These are phyloP conservation scores for Epinotia nisella DNA, from an alignment of 2,888 invertebrate species.

Conservation along the genomic window DNA sequence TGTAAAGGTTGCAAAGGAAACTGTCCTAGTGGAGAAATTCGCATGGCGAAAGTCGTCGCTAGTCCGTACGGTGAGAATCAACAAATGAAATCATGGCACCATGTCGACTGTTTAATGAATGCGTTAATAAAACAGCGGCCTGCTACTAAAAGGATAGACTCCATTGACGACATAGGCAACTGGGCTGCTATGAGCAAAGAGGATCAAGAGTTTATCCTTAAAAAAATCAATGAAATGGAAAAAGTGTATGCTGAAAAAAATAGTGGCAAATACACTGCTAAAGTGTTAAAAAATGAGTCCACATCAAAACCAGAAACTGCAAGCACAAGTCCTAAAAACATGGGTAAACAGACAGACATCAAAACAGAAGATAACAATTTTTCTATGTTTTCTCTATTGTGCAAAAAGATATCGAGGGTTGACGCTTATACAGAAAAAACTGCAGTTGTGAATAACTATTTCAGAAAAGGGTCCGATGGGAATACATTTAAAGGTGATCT, in stretches of 20 bases:
- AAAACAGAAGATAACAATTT: conserved; percentile 88
- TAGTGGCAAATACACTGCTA: conserved; percentile 76
- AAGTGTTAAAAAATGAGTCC: conserved; percentile 69
- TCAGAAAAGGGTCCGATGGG: conserved; percentile 85
- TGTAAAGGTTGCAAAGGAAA: conserved; percentile 95
- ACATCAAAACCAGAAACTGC: conserved; percentile 45
- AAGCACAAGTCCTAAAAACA: conserved; percentile 43
- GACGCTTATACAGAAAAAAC: conserved; percentile 94
- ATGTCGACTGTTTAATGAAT: conserved; percentile 92
- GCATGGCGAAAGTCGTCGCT: conserved; percentile 90
- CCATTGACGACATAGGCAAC: conserved; percentile 91
- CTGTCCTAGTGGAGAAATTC: conserved; percentile 88
- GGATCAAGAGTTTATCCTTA: conserved; percentile 87
- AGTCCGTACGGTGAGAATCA: conserved; percentile 91
- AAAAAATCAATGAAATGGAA: conserved; percentile 87
- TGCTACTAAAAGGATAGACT: conserved; percentile 92
- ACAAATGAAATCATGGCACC: conserved; percentile 94
- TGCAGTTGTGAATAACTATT: conserved; percentile 87
- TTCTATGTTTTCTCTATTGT: conserved; percentile 90
- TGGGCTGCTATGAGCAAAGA: conserved; percentile 88
- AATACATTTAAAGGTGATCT: conserved; percentile 91
- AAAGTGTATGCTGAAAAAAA: conserved; percentile 81
- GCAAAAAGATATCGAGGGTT: conserved; percentile 90
- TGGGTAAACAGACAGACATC: conserved; percentile 45
- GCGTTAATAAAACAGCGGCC: conserved; percentile 91